A percentile compares a stretch with the other conserved stretches of the same genome.
Evolutionary conservation across 2,113 vertebrate species (phyloP).

Genomic region (Channa argus): DNA sequence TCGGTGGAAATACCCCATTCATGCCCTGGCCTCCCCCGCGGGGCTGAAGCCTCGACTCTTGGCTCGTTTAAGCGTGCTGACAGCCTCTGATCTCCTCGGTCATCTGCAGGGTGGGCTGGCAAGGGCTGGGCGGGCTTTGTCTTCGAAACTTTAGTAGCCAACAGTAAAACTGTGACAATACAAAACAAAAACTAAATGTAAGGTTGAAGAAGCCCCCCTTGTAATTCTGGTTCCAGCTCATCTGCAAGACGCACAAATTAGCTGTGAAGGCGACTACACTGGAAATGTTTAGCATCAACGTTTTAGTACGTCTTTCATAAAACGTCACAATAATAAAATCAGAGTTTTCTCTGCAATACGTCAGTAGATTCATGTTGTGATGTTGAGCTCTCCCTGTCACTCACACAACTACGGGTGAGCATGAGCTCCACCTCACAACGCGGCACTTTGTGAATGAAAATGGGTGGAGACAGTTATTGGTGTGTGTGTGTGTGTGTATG

Average conservation of each 20-base stretch:
- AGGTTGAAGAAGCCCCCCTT: neutral
- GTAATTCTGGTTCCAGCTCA: constrained; percentile 39
- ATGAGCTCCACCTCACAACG: constrained; percentile 46
- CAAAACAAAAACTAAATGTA: neutral
- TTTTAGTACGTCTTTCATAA: neutral
- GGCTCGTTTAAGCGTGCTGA: constrained; percentile 88
- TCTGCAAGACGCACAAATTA: constrained; percentile 49
- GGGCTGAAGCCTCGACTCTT: constrained; percentile 77
- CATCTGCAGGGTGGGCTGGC: constrained; percentile 91
- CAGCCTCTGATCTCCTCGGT: constrained; percentile 89
- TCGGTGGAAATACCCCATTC: constrained; percentile 89
- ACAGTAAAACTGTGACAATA: constrained; percentile 50
- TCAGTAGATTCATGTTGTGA: constrained; percentile 28
- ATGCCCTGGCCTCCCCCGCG: constrained; percentile 80
- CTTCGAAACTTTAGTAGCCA: constrained; percentile 53
- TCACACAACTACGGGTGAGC: constrained; percentile 44
- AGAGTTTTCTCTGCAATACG: constrained; percentile 27
- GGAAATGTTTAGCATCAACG: too few relatives aligned
- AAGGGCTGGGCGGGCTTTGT: constrained; percentile 79
- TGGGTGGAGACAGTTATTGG: constrained; percentile 47
- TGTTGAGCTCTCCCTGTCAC: constrained; percentile 43
- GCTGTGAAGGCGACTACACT: constrained; percentile 11
- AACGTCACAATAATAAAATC: constrained; percentile 1
- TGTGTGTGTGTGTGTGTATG: constrained; percentile 14
- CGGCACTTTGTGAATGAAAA: constrained; percentile 72